Evolutionary conservation across 2,797 vertebrate species (phyloP).

Genomic region (Sebastes hubbsi): DNA sequence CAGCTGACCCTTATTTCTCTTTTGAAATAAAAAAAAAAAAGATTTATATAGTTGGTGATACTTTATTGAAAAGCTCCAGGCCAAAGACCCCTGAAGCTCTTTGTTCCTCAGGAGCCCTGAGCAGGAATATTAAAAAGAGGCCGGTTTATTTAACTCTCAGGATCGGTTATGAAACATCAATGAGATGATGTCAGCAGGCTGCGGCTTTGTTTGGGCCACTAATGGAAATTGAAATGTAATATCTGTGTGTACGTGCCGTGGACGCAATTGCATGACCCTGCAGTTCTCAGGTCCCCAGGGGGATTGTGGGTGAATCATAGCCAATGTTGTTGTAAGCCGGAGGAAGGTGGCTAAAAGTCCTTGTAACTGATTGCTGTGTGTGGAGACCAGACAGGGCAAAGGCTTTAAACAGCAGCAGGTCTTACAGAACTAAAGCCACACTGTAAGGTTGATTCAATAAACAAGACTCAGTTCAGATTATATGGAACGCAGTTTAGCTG

Average conservation of each 20-base stretch:
- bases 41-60: not conserved
- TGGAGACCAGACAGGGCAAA: conserved; percentile 7
- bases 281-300: conserved; percentile 3
- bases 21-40: conserved; percentile 3
- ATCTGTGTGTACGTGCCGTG: not conserved
- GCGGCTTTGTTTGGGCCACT: not conserved
- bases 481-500: not conserved
- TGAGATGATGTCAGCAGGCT: conserved; percentile 11
- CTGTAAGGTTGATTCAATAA: conserved; percentile 18
- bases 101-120: not conserved
- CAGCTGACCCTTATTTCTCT: conserved; percentile 14
- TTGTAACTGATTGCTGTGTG: conserved; percentile 29
- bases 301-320: conserved; percentile 48
- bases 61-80: conserved; percentile 18
- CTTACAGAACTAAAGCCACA: not conserved
- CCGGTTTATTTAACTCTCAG: conserved; percentile 4
- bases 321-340: conserved; percentile 7
- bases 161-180: conserved; percentile 11
- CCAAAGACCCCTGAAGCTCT: conserved; percentile 5
- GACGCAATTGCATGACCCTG: conserved; percentile 10
- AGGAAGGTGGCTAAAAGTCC: conserved; percentile 29
- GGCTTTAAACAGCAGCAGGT: not conserved
- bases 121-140: not conserved
- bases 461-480: not conserved
- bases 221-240: conserved; percentile 33